Conservation (phyloP, 1,140 invertebrate genomes). For the Micrasema minimum region DNA sequence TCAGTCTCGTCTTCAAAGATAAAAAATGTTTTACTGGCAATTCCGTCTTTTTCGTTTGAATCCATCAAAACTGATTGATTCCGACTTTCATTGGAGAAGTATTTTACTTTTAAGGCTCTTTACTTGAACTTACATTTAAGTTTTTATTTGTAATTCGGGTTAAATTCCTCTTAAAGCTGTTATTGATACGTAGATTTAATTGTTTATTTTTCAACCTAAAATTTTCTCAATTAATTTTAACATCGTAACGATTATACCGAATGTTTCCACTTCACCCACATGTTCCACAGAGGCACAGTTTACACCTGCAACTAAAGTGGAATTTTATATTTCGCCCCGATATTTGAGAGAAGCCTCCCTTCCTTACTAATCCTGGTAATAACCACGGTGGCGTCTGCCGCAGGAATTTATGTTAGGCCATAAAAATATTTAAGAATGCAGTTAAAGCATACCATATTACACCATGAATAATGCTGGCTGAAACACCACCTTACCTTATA, state of each 20-base stretch:
- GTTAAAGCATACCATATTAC: conserved; percentile 35
- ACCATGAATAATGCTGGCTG: conserved; percentile 32
- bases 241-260: too few relatives aligned
- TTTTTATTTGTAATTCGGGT: too few relatives aligned
- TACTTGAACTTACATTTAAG: too few relatives aligned
- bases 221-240: too few relatives aligned
- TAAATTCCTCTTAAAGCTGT: too few relatives aligned
- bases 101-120: too few relatives aligned
- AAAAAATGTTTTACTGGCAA: neutral
- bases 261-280: too few relatives aligned
- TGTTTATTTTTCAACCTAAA: too few relatives aligned
- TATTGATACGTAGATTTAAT: too few relatives aligned
- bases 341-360: conserved; percentile 7
- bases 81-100: neutral
- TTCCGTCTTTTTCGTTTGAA: neutral
- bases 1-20: neutral
- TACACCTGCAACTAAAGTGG: too few relatives aligned
- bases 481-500: neutral
- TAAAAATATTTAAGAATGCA: conserved; percentile 50
- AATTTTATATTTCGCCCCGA: neutral
- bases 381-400: conserved; percentile 14
- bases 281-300: too few relatives aligned
- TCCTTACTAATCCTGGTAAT: conserved; percentile 26
- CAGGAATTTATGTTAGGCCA: conserved; percentile 41
- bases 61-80: conserved; percentile 18